Evolutionary conservation across 53 echinoderm and acorn worm species (phyloP).

Genomic region (Crossaster papposus): DNA sequence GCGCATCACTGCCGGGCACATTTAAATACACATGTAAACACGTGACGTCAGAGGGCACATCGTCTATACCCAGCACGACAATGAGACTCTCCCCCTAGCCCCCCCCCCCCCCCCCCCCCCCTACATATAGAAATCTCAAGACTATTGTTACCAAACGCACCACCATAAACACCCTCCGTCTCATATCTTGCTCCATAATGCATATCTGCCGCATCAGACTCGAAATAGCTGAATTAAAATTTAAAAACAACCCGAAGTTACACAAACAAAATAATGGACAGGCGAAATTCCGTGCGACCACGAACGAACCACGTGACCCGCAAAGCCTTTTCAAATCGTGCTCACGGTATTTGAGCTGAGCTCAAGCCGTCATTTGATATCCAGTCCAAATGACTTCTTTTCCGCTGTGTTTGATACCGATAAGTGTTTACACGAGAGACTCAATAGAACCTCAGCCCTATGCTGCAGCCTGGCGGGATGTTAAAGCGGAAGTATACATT

Average conservation of each 20-base stretch:
- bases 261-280: neutral
- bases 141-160: too few species aligned
- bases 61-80: too few species aligned
- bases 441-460: neutral
- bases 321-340: slow-evolving; percentile 38
- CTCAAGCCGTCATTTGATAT: slow-evolving; percentile 4
- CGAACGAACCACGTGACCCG: slow-evolving; percentile 13
- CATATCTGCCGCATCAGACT: neutral
- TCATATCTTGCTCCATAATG: too few species aligned
- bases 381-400: neutral
- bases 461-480: too few species aligned
- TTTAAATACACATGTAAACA: too few species aligned
- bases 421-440: neutral
- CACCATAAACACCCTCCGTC: too few species aligned
- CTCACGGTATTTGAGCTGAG: slow-evolving; percentile 2
- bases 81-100: too few species aligned
- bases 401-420: neutral
- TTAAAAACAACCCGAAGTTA: neutral
- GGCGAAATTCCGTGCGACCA: neutral
- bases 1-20: too few species aligned
- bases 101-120: too few species aligned
- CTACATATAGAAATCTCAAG: too few species aligned
- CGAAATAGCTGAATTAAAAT: neutral
- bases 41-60: too few species aligned
- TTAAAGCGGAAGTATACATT: too few species aligned